phyloP scores from a whole-genome alignment of 2,888 invertebrate species.

The Orthosia gracilis region DNA sequence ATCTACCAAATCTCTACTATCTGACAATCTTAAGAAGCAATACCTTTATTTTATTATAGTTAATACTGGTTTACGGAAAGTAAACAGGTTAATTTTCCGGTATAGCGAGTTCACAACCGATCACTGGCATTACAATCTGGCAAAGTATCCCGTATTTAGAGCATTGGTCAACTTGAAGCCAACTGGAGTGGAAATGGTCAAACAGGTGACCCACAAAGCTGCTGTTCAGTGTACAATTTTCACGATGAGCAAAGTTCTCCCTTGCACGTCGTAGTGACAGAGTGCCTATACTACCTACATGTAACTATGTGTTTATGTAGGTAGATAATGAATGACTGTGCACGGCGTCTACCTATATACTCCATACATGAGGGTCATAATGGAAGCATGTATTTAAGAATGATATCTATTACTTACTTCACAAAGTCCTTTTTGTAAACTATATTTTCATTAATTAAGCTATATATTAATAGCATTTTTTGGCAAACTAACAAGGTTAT shows the following conservation, averaged over 20 bases:
- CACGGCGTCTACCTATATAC: neutral
- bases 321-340: neutral
- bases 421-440: too few relatives aligned
- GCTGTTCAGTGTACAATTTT: constrained; percentile 45
- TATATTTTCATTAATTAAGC: neutral
- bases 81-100: neutral
- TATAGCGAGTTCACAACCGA: constrained; percentile 12
- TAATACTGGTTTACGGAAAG: neutral
- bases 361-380: neutral
- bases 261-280: neutral
- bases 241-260: constrained; percentile 33
- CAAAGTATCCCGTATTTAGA: constrained; percentile 49
- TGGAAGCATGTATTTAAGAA: neutral
- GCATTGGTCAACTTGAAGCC: constrained; percentile 46
- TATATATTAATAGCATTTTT: neutral
- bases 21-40: neutral
- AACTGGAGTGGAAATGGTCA: constrained; percentile 66
- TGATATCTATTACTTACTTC: too few relatives aligned
- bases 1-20: too few relatives aligned
- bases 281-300: constrained; percentile 20
- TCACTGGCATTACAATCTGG: constrained; percentile 33
- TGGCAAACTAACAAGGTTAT: constrained; percentile 11
- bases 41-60: neutral
- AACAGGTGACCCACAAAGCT: constrained; percentile 67
- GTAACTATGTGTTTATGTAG: neutral